Conservation (phyloP, 1,140 invertebrate genomes). For the Trinorchestia longiramus region DNA sequence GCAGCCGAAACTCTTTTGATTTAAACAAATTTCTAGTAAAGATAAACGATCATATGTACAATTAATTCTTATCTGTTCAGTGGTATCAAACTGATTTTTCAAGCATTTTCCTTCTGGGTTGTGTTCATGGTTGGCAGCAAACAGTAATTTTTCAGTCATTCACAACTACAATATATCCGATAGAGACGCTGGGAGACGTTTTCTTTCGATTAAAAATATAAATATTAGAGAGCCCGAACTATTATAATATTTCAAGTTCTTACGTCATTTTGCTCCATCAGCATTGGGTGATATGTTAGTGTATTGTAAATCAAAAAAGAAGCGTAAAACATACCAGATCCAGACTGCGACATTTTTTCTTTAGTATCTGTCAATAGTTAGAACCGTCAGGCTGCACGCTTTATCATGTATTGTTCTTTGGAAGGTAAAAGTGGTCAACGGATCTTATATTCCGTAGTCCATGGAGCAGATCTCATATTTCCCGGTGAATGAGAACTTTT, state of each 20-base stretch:
- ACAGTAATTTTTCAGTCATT: not conserved
- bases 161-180: not conserved
- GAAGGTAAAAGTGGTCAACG: not conserved
- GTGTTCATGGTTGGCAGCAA: not conserved
- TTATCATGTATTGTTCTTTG: constrained; percentile 20
- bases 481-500: not conserved
- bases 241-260: too few species aligned
- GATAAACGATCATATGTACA: not conserved
- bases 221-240: too few species aligned
- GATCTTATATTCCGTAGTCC: not conserved
- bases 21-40: not conserved
- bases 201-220: too few species aligned
- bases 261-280: too few species aligned
- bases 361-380: not conserved
- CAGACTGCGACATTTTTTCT: not conserved
- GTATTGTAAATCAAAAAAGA: not conserved
- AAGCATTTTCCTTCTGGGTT: too few species aligned
- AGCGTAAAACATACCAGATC: not conserved
- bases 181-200: too few species aligned
- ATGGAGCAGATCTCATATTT: not conserved
- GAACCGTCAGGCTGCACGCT: not conserved
- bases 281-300: too few species aligned
- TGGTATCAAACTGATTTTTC: not conserved
- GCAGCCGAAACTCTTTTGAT: not conserved
- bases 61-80: not conserved